A percentile compares a stretch with the other conserved stretches of the same genome.
These are phyloP conservation scores for Ennomos quercinarius DNA, from an alignment of 2,888 invertebrate species.

Conservation along the genomic window DNA sequence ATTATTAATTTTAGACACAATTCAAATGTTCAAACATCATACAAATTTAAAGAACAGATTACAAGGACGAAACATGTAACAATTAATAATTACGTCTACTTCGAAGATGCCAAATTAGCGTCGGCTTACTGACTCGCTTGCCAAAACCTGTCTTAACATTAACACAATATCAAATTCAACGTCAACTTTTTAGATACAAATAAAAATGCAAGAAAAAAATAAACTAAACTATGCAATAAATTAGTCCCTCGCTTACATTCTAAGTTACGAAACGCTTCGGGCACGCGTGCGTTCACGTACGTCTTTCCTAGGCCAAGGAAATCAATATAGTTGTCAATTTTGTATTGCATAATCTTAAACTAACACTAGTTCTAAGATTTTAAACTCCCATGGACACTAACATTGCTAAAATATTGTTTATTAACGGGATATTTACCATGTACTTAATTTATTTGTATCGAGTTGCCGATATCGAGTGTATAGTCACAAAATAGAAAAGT, in stretches of 20 bases:
- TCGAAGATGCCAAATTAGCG: slow-evolving; percentile 12
- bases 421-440: too few species aligned
- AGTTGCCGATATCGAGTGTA: too few species aligned
- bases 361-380: too few species aligned
- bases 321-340: too few species aligned
- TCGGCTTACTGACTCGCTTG: slow-evolving; percentile 38
- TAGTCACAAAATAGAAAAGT: too few species aligned
- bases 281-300: slow-evolving; percentile 19
- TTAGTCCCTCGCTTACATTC: slow-evolving; percentile 58
- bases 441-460: too few species aligned
- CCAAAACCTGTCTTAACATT: slow-evolving; percentile 59
- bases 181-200: slow-evolving; percentile 40
- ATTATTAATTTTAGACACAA: slow-evolving; percentile 18
- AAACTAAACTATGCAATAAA: slow-evolving; percentile 52
- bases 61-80: slow-evolving; percentile 15
- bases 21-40: slow-evolving; percentile 9
- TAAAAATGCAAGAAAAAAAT: slow-evolving; percentile 43
- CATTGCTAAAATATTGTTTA: too few species aligned
- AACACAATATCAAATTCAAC: slow-evolving; percentile 41
- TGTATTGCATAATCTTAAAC: too few species aligned
- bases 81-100: slow-evolving; percentile 10
- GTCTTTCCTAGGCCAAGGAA: neutral
- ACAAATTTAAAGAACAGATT: slow-evolving; percentile 10
- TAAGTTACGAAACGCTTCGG: slow-evolving; percentile 41
- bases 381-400: too few species aligned